phyloP scores from a whole-genome alignment of 2,797 vertebrate species.

The Sciurus vulgaris region DNA sequence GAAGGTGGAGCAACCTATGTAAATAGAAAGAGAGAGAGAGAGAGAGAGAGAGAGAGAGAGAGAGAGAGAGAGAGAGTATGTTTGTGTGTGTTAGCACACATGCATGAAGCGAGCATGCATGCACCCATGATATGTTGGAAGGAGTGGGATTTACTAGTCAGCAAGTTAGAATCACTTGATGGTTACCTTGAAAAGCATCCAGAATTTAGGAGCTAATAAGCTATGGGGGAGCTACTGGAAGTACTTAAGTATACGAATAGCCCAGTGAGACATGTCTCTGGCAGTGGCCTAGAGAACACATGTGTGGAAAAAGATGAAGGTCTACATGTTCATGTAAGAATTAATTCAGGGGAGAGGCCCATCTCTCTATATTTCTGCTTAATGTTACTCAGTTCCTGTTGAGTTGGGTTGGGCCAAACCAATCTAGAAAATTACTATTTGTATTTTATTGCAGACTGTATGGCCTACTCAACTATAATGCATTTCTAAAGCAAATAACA shows the following conservation, averaged over 20 bases:
- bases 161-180: constrained; percentile 1
- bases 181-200: not conserved
- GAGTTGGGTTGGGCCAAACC: not conserved
- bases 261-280: not conserved
- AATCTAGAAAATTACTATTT: constrained; percentile 42
- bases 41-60: too few species aligned
- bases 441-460: not conserved
- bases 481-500: constrained; percentile 43
- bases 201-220: not conserved
- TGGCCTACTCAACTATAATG: not conserved
- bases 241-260: constrained; percentile 24
- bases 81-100: too few species aligned
- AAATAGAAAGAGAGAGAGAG: not conserved
- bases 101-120: too few species aligned
- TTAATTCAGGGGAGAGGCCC: not conserved
- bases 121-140: not conserved
- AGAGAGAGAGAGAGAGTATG: too few species aligned
- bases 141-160: not conserved
- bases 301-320: not conserved
- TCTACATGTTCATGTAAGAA: not conserved
- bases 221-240: not conserved
- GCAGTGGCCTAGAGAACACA: not conserved
- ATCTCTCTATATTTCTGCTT: not conserved
- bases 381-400: not conserved
- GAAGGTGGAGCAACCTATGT: not conserved